A percentile compares a stretch with the other conserved stretches of the same genome.
Conservation (phyloP, 2,113 vertebrate genomes). For the Rhodinocichla rosea region DNA sequence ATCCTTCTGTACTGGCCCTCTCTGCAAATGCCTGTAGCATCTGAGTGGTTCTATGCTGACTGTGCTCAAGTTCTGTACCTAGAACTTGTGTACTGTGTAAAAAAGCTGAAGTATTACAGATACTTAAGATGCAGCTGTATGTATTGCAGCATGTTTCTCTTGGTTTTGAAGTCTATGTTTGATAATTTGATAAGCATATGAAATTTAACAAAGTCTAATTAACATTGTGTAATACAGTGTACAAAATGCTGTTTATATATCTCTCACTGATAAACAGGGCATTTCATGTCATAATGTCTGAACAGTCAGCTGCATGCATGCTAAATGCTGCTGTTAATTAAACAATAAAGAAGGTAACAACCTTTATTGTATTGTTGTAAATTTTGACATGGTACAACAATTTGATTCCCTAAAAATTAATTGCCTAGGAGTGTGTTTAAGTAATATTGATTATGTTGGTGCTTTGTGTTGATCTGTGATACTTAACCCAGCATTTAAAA, state of each 20-base stretch:
- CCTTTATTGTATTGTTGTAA: constrained; percentile 75
- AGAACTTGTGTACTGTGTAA: background rate
- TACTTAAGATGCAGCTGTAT: background rate
- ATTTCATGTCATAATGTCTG: constrained; percentile 59
- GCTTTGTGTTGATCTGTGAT: constrained; percentile 75
- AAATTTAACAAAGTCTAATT: constrained; percentile 72
- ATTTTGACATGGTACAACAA: constrained; percentile 73
- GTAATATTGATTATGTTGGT: constrained; percentile 79
- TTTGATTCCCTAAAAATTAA: constrained; percentile 84
- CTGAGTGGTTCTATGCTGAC: background rate
- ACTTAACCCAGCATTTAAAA: constrained; percentile 84
- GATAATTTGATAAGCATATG: constrained; percentile 64
- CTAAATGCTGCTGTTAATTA: constrained; percentile 84
- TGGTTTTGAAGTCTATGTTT: background rate
- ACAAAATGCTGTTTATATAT: constrained; percentile 45
- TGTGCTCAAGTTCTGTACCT: background rate
- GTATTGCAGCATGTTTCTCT: background rate
- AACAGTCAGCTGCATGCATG: constrained; percentile 60
- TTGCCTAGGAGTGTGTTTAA: constrained; percentile 79
- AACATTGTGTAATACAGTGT: constrained; percentile 52
- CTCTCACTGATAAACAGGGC: constrained; percentile 54
- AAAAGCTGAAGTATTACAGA: background rate
- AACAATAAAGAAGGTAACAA: constrained; percentile 78
- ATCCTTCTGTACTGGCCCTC: background rate
- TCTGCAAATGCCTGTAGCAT: background rate